Percentiles rank a stretch among this genome's conserved stretches.
These are phyloP conservation scores for Aphidius ervi DNA, from an alignment of 1,140 invertebrate species.

Conservation along the genomic window DNA sequence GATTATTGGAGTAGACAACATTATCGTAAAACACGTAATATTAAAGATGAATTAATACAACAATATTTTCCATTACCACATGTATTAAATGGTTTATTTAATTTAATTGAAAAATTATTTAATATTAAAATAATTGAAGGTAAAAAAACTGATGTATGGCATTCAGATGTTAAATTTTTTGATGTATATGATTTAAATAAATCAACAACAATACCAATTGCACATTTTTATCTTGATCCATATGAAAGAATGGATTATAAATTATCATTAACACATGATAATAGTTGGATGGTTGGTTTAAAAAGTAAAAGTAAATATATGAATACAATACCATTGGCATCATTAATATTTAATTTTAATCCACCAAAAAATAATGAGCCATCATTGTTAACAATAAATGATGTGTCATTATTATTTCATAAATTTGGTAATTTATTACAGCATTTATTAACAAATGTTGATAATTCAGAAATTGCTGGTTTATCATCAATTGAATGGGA, in stretches of 20 bases:
- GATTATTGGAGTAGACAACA: conserved; percentile 80
- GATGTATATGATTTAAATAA: conserved; percentile 71
- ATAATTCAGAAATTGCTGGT: conserved; percentile 79
- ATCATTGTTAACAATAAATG: conserved; percentile 69
- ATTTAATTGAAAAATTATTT: conserved; percentile 73
- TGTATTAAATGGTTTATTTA: conserved; percentile 73
- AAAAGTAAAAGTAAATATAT: conserved; percentile 63
- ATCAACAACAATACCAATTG: conserved; percentile 60
- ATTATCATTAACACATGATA: conserved; percentile 53
- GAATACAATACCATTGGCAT: conserved; percentile 65
- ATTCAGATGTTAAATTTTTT: conserved; percentile 80
- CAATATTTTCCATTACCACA: conserved; percentile 80
- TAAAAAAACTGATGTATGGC: conserved; percentile 66
- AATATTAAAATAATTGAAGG: conserved; percentile 75
- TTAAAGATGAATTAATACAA: conserved; percentile 67
- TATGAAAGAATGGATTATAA: conserved; percentile 66
- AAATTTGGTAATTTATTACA: conserved; percentile 78
- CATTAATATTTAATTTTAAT: conserved; percentile 80
- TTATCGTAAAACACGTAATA: conserved; percentile 59
- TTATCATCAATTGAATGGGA: conserved; percentile 89
- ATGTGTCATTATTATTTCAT: conserved; percentile 73
- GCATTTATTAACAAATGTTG: conserved; percentile 73
- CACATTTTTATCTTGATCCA: conserved; percentile 80
- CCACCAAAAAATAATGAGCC: conserved; percentile 60
- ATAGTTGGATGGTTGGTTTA: conserved; percentile 65